Evolutionary conservation across 2,797 vertebrate species (phyloP).

Genomic region (Anisognathus igniventris): DNA sequence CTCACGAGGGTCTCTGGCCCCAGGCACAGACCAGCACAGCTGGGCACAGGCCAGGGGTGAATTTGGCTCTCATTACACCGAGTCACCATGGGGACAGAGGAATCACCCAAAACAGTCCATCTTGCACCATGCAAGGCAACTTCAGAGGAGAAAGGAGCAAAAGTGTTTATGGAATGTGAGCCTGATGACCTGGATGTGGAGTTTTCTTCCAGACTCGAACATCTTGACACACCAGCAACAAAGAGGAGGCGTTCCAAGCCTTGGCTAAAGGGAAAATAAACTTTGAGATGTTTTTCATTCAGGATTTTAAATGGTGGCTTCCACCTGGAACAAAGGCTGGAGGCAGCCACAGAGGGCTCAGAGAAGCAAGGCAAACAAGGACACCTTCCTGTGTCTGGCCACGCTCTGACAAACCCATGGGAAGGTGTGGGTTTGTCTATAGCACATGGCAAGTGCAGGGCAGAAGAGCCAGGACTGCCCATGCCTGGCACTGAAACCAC

Average conservation of each 20-base stretch:
- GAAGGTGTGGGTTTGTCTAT: not conserved
- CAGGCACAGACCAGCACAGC: not conserved
- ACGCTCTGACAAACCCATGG: not conserved
- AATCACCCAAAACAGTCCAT: not conserved
- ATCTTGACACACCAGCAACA: not conserved
- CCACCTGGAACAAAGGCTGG: not conserved
- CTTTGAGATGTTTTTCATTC: not conserved
- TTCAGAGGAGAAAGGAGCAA: not conserved
- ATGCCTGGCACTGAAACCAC: not conserved
- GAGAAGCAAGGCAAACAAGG: not conserved
- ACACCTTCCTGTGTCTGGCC: not conserved
- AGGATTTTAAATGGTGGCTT: not conserved
- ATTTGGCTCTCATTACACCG: fast-evolving
- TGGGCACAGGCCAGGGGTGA: not conserved
- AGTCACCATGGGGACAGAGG: not conserved
- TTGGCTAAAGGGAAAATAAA: conserved; percentile 13
- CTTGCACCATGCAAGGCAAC: not conserved
- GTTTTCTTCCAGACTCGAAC: not conserved
- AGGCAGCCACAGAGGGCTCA: not conserved
- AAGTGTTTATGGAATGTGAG: not conserved
- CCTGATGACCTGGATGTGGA: not conserved
- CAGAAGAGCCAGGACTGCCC: not conserved
- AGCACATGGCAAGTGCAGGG: fast-evolving
- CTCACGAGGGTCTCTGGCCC: not conserved
- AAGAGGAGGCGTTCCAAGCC: not conserved